These are phyloP conservation scores for Chloromyia formosa DNA, from an alignment of 2,888 invertebrate genomes.

Conservation along the genomic window DNA sequence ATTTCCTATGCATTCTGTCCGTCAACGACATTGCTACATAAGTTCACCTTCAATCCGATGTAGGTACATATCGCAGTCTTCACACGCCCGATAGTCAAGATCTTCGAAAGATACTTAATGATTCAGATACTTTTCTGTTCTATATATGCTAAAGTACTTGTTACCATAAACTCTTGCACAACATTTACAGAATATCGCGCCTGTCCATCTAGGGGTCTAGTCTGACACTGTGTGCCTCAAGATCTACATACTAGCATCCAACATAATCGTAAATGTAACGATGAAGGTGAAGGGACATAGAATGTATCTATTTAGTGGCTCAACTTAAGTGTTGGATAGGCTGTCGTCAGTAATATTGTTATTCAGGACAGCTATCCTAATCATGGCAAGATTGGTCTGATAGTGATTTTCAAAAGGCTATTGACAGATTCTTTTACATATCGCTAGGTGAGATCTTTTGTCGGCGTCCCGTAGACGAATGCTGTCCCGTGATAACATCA, in stretches of 20 bases:
- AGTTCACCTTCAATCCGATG: no score
- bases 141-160: constrained; percentile 2
- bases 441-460: constrained; percentile 41
- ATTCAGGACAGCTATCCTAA: constrained; percentile 43
- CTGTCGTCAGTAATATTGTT: constrained; percentile 41
- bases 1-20: no score
- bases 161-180: constrained; percentile 1
- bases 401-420: constrained; percentile 31
- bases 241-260: neutral
- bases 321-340: constrained; percentile 10
- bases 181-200: neutral
- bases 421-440: constrained; percentile 44
- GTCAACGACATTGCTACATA: no score
- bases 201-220: no score
- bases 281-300: constrained; percentile 20
- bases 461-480: constrained; percentile 28
- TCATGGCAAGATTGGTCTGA: constrained; percentile 38
- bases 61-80: constrained; percentile 23
- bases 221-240: constrained; percentile 4
- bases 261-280: neutral
- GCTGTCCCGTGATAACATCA: constrained; percentile 32
- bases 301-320: constrained; percentile 27
- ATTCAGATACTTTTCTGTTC: constrained; percentile 28
- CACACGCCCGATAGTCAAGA: constrained; percentile 37
- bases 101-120: constrained; percentile 12